phyloP scores from a whole-genome alignment of 2,888 invertebrate species.

The Chrysopilus asiliformis region DNA sequence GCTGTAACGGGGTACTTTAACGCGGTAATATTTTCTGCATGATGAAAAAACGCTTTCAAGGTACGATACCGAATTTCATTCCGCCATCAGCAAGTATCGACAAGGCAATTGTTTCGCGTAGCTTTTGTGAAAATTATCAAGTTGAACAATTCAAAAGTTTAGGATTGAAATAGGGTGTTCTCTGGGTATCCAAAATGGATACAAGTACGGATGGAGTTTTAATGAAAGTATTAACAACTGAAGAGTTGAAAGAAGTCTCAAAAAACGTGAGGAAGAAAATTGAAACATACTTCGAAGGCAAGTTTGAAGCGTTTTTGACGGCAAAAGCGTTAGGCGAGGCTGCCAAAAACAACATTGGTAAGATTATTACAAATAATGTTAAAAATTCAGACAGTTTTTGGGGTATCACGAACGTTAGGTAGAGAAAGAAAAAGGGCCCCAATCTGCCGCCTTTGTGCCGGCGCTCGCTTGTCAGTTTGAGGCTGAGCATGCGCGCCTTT shows the following conservation, averaged over 20 bases:
- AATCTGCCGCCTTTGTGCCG: too few relatives aligned
- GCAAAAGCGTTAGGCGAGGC: slow-evolving; percentile 57
- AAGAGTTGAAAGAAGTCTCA: slow-evolving; percentile 44
- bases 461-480: too few relatives aligned
- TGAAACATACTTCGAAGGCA: slow-evolving; percentile 43
- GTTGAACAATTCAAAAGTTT: neutral
- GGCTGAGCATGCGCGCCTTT: too few relatives aligned
- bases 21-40: too few relatives aligned
- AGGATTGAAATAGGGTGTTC: neutral
- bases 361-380: too few relatives aligned
- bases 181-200: slow-evolving; percentile 23
- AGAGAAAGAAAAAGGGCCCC: too few relatives aligned
- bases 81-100: slow-evolving; percentile 7
- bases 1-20: too few relatives aligned
- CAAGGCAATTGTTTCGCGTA: too few relatives aligned
- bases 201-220: slow-evolving; percentile 32
- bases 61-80: too few relatives aligned
- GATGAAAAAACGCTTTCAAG: too few relatives aligned
- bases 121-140: neutral
- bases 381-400: too few relatives aligned
- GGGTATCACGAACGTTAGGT: too few relatives aligned
- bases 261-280: slow-evolving; percentile 46
- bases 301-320: slow-evolving; percentile 58
- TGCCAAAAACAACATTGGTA: slow-evolving; percentile 23
- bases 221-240: slow-evolving; percentile 35